Evolutionary conservation across 2,113 vertebrate genomes (phyloP), one percentile per base, ranked within the genome.

Genomic region (Notarius lentiginosus): DNA sequence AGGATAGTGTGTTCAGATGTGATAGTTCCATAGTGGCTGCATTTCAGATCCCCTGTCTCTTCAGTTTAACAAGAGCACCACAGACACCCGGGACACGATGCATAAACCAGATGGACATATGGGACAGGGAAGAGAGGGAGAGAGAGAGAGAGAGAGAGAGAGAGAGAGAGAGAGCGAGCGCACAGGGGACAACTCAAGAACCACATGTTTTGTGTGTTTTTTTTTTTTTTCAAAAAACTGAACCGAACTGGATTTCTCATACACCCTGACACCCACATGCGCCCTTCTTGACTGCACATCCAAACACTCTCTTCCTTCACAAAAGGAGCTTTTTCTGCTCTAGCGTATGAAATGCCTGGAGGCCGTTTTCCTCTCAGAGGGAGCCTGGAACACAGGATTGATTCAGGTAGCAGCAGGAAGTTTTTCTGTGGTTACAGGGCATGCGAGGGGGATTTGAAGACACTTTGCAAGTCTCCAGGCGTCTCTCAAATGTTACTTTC

Each of bases 81-180:
- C 90, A 24, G 91, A 87, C 87, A 91, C 87, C 85, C 87, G 68
- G 80, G 90, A 89, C 87, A 14, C 89, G 91, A 95, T 92, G 91
- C 85, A 88, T 90, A 91, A 93, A 94, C 90, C 94, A 95, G 94
- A 94, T 90, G 90, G 49, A 75, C n/a, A 22, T 56, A 47, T n/a
- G 8, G 58, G 79, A 76, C 20, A 70, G 34, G 41, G 56, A 22
- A 49, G 15, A 66, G 30, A 77, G 41, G 18, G 34, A 75, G 66
- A 53, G 27, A 53, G 41, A 7, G 24, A 22, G 30, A 81, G 77
- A 81, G 63, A 60, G 63, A 60, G 30, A 60, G 7, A 68, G 49
- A 86, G 18, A 80, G 27, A 58, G 34, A n/a, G n/a, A n/a, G n/a
- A n/a, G n/a, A n/a, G n/a, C n/a, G n/a, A 30, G 53, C 22, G 18